phyloP scores from a whole-genome alignment of 1,140 invertebrate genomes.

The Apis mellifera region DNA sequence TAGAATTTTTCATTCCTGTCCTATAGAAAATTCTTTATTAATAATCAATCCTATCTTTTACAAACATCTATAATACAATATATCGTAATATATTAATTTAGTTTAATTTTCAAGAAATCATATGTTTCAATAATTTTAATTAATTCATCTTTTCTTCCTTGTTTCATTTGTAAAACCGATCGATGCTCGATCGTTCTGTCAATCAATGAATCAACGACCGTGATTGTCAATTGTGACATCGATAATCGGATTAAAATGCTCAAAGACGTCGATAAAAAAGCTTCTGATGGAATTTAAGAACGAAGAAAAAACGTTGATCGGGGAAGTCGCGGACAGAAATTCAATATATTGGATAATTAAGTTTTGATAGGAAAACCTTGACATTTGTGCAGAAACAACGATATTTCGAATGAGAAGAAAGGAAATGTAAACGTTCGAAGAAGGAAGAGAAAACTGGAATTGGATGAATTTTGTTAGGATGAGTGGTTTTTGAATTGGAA shows the following conservation, averaged over 20 bases:
- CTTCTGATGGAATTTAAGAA: neutral
- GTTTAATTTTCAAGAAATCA: too few species aligned
- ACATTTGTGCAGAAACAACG: slow-evolving; percentile 14
- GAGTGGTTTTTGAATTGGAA: neutral
- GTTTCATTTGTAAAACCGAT: too few species aligned
- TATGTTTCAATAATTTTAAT: too few species aligned
- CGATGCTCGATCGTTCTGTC: too few species aligned
- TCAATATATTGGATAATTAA: slow-evolving; percentile 31
- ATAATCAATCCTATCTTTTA: too few species aligned
- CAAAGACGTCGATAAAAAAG: neutral
- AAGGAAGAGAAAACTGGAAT: neutral
- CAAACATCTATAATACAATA: too few species aligned
- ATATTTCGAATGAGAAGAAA: neutral
- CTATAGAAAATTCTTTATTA: too few species aligned
- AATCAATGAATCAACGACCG: too few species aligned
- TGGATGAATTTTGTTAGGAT: neutral
- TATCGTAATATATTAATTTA: too few species aligned
- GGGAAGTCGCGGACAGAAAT: neutral
- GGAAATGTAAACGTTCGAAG: neutral
- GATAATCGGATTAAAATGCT: neutral
- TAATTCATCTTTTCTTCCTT: too few species aligned
- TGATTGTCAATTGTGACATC: neutral
- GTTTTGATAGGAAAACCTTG: slow-evolving; percentile 21
- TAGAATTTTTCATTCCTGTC: too few species aligned
- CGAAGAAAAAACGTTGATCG: neutral